Base-by-base conservation (phyloP, 2,888 invertebrate species). In the Dynastes hyllus region DNA sequence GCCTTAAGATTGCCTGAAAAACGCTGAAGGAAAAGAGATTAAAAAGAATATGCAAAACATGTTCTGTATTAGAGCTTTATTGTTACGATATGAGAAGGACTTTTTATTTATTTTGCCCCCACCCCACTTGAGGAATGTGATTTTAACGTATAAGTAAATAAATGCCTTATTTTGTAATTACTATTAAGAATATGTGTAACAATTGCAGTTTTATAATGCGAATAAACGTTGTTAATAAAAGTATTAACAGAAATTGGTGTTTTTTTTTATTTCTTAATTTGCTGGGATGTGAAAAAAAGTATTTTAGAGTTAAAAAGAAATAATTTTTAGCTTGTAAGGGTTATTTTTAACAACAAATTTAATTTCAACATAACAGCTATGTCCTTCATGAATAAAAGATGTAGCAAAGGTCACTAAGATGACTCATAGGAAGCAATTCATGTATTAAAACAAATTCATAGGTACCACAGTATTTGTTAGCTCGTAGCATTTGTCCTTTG, bases 1-100 rank as follows among this genome's bases (percentile, higher is more conserved):
- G 96, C 96, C 0, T 90, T 95, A 0, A 91, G 93, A 85, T 90
- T 94, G 78, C 78, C 77, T 2, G 80, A 78, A 27, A 80, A 75
- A 53, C 77, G 77, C 50, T 79, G 69, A 79, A 27, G 8, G 40
- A 2, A 22, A 2, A 3, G 6, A 66, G 66, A 5, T 6, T 40
- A 22, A 16, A 22, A 22, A 3, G 22, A 63, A 63, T 11, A 63
- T 22, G 3, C 27, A 45, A 61, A 45, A 40, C 22, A 37, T 55
- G 22, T 29, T 32, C 22, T 67, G 27, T 27, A 69, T 13, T 11
- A 22, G 22, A 50, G 69, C 69, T 69, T 69, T 51, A 69, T 22
- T 51, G 51, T 13, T 69, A 11, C 50, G 22, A 29, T 69, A 69
- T 29, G 29, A 50, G 69, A 63, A 11, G 32, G 27, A 63, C 27